These are phyloP conservation scores for Balearica regulorum DNA, from an alignment of 2,797 vertebrate species.

Conservation along the genomic window DNA sequence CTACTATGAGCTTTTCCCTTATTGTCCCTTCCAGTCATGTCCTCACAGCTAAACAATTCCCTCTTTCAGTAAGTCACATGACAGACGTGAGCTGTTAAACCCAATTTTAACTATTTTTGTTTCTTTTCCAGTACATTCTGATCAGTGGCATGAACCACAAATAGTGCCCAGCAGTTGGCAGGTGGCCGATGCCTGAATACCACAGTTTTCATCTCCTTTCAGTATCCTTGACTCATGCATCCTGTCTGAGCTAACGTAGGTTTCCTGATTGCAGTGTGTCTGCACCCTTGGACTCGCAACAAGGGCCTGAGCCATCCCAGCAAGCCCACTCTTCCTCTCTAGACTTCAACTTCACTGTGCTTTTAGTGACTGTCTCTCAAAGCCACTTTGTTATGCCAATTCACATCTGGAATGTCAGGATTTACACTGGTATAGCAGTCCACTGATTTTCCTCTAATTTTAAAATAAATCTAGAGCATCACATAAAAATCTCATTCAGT, in stretches of 20 bases:
- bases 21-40: not conserved
- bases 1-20: not conserved
- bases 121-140: slow-evolving; percentile 43
- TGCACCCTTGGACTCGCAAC: not conserved
- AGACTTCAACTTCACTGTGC: not conserved
- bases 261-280: slow-evolving; percentile 58
- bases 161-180: not conserved
- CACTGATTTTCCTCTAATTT: not conserved
- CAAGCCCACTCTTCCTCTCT: not conserved
- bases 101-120: slow-evolving; percentile 59
- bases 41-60: not conserved
- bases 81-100: slow-evolving; percentile 2
- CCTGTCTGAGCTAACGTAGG: slow-evolving; percentile 69
- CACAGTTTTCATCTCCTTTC: slow-evolving; percentile 21
- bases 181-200: slow-evolving; percentile 5
- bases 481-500: not conserved
- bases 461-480: not conserved
- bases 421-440: not conserved
- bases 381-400: not conserved
- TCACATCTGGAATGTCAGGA: not conserved
- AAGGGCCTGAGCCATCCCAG: not conserved
- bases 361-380: not conserved
- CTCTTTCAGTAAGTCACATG: slow-evolving; percentile 54
- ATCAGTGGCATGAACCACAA: slow-evolving; percentile 35
- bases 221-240: slow-evolving; percentile 67